Base-by-base conservation (phyloP, 2,888 invertebrate species). In the Epistrophe eligans region DNA sequence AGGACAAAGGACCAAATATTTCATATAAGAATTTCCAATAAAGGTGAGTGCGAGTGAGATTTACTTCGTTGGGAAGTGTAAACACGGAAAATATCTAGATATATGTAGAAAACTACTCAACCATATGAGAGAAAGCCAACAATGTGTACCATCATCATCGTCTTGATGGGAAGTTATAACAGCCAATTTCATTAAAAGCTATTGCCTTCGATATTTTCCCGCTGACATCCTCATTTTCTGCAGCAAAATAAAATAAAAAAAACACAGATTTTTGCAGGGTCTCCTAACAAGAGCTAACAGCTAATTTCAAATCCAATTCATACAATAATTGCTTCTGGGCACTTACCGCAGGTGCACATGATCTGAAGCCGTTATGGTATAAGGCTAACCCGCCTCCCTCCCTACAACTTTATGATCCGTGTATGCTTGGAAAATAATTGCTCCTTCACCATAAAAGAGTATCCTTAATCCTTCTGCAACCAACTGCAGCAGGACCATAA, bases 291-390 rank as follows among this genome's bases (percentile, higher is more conserved):
- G 71, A 73, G 57, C 80, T 71, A 72, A 70, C 79, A 87, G 74
- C 83, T 87, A 87, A 87, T 87, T 87, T 83, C 83, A 87, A 87
- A 87, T 83, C 79, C 87, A 83, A 87, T 87, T 87, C 83, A 83
- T 76, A 66, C 71, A 76, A 76, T 87, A 87, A 87, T 87, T 87
- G 87, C 87, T 76, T 87, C 79, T 55, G 72, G 79, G 83, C 83
- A 76, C 87, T 87, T 76, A 87, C 83, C 83, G 64, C 82, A 87
- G 87, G 87, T 87, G 87, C 87, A 79, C 87, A 87, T 66, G 79
- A 71, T 40, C 40, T 55, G 28, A 19, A 24, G 62, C 64, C 45
- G 60, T 7, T 32, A 57, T 8, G 15, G 15, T 28, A 28, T 7
- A 5, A n/a, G 0, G 2, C 9, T 15, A 2, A 2, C 1, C 19